A percentile compares a stretch with the other conserved stretches of the same genome.
Conservation (phyloP, 1,140 invertebrate species). For the Euwallacea similis region DNA sequence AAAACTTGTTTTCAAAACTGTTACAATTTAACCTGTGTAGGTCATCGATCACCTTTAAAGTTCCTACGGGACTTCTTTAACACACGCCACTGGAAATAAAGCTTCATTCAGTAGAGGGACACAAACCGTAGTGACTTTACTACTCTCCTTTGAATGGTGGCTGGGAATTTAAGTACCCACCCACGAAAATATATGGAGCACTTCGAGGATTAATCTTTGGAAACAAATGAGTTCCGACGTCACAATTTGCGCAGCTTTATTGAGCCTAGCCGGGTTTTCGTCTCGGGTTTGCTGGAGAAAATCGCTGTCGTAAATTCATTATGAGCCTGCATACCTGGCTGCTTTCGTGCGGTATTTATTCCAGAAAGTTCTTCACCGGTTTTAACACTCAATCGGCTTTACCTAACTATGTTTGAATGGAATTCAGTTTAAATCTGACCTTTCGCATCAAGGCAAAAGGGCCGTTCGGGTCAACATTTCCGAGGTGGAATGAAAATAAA, state of each 20-base stretch:
- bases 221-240: constrained; percentile 37
- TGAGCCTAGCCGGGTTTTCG: constrained; percentile 30
- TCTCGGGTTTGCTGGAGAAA: constrained; percentile 28
- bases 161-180: constrained; percentile 33
- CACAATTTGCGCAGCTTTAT: constrained; percentile 37
- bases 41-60: too few relatives aligned
- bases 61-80: too few relatives aligned
- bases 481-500: background rate
- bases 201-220: constrained; percentile 35
- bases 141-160: constrained; percentile 11
- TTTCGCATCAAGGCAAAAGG: background rate
- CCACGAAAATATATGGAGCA: constrained; percentile 36
- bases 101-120: too few relatives aligned
- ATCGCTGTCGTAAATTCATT: constrained; percentile 35
- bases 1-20: too few relatives aligned
- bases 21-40: too few relatives aligned
- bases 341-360: too few relatives aligned
- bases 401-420: background rate
- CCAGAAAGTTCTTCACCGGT: too few relatives aligned
- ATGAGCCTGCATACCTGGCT: background rate
- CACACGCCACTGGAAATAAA: too few relatives aligned
- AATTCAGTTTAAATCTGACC: background rate
- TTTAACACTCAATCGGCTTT: background rate
- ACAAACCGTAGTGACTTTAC: constrained; percentile 16
- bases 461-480: background rate